Conservation (phyloP, 2,797 vertebrate genomes). For the Pipistrellus pipistrellus region DNA sequence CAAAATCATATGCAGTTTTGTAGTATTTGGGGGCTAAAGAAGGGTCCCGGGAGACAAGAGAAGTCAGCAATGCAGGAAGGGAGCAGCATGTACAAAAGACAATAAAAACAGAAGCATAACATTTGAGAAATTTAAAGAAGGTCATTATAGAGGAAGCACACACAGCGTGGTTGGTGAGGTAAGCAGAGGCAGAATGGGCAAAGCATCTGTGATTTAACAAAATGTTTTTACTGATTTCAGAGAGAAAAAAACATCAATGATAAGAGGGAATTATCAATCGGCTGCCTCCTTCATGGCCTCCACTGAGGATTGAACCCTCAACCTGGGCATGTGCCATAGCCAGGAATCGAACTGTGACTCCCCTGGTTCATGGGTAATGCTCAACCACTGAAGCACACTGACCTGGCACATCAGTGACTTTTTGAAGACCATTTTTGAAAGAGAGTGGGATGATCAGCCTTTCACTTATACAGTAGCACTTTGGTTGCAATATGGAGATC, state of each 20-base stretch:
- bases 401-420: neutral
- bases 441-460: neutral
- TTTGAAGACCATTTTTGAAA: neutral
- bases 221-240: too few relatives aligned
- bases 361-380: too few relatives aligned
- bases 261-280: too few relatives aligned
- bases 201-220: neutral
- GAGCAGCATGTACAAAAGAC: neutral
- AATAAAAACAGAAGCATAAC: neutral
- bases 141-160: neutral
- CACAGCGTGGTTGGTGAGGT: neutral
- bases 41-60: neutral
- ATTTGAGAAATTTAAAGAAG: neutral
- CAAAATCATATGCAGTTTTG: neutral
- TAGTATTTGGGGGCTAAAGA: neutral
- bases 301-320: too few relatives aligned
- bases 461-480: slow-evolving; percentile 8
- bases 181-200: neutral
- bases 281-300: too few relatives aligned
- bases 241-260: too few relatives aligned
- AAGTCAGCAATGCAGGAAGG: neutral
- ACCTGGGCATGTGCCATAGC: too few relatives aligned
- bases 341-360: too few relatives aligned
- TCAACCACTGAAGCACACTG: too few relatives aligned
- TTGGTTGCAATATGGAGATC: neutral